Conservation (phyloP, 2,113 vertebrate genomes). For the Eira barbara region DNA sequence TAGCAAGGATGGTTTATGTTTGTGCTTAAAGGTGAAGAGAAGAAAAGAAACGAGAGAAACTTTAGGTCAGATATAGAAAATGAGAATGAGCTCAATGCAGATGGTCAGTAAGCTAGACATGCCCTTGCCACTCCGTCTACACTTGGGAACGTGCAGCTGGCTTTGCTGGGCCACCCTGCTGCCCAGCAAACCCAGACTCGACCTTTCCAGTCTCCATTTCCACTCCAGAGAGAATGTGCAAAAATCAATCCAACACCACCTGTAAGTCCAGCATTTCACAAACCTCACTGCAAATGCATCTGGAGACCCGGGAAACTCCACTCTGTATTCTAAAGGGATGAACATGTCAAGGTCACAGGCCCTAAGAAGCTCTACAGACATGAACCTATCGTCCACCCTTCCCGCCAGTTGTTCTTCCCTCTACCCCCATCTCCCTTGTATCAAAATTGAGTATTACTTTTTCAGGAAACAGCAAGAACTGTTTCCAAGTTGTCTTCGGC, state of each 20-base stretch:
- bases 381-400: neutral
- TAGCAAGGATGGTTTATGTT: slow-evolving; percentile 99
- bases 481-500: neutral
- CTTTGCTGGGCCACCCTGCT: slow-evolving; percentile 70
- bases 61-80: slow-evolving; percentile 98
- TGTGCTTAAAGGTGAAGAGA: slow-evolving; percentile 98
- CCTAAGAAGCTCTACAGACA: neutral
- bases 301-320: slow-evolving; percentile 39
- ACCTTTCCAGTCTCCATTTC: slow-evolving; percentile 70
- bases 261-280: slow-evolving; percentile 86
- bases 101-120: slow-evolving; percentile 91
- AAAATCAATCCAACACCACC: slow-evolving; percentile 78
- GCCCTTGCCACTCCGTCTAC: slow-evolving; percentile 81
- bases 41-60: slow-evolving; percentile 96
- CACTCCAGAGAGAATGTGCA: slow-evolving; percentile 72
- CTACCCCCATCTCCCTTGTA: neutral
- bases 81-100: slow-evolving; percentile 93
- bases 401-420: neutral
- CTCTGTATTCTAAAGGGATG: slow-evolving; percentile 34
- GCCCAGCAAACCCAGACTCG: slow-evolving; percentile 72
- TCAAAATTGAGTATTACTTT: neutral
- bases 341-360: neutral
- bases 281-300: slow-evolving; percentile 56
- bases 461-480: neutral
- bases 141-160: slow-evolving; percentile 73